Percentiles rank a stretch among this genome's conserved stretches.
phyloP scores from a whole-genome alignment of 2,113 vertebrate species.

The Stigmatopora argus region DNA sequence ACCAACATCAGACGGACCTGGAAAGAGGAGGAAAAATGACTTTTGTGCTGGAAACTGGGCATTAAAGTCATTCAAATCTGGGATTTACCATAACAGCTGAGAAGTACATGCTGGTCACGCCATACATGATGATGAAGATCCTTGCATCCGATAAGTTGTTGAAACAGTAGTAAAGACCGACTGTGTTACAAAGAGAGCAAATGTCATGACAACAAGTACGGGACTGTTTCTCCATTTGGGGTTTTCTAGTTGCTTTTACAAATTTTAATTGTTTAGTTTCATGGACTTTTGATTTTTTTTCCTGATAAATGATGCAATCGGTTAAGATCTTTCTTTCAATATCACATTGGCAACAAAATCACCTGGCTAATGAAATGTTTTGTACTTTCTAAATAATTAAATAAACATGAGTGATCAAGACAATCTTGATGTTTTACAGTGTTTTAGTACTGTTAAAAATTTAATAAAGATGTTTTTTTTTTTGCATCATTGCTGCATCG shows the following conservation, averaged over 20 bases:
- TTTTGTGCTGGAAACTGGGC: neutral
- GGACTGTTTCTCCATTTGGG: neutral
- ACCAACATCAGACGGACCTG: slow-evolving; percentile 98
- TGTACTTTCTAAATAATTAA: too few species aligned
- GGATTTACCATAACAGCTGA: slow-evolving; percentile 91
- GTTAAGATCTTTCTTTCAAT: too few species aligned
- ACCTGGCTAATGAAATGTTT: too few species aligned
- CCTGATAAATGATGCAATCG: too few species aligned
- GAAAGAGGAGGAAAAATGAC: neutral
- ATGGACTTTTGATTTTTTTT: too few species aligned
- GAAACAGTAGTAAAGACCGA: slow-evolving; percentile 98
- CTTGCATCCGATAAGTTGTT: slow-evolving; percentile 94
- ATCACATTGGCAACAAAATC: too few species aligned
- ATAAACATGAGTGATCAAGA: too few species aligned
- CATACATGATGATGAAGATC: slow-evolving; percentile 99
- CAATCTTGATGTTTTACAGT: too few species aligned
- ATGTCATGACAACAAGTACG: neutral
- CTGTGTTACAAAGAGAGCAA: slow-evolving; percentile 58
- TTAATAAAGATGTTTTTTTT: too few species aligned
- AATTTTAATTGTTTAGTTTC: too few species aligned
- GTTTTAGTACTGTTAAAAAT: too few species aligned
- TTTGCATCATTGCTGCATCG: neutral
- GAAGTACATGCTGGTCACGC: slow-evolving; percentile 99
- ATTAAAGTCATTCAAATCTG: neutral
- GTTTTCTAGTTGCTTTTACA: too few species aligned